A percentile compares a stretch with the other conserved stretches of the same genome.
Evolutionary conservation across 2,888 invertebrate species (phyloP).

Genomic region (Tenthredo mesomela): DNA sequence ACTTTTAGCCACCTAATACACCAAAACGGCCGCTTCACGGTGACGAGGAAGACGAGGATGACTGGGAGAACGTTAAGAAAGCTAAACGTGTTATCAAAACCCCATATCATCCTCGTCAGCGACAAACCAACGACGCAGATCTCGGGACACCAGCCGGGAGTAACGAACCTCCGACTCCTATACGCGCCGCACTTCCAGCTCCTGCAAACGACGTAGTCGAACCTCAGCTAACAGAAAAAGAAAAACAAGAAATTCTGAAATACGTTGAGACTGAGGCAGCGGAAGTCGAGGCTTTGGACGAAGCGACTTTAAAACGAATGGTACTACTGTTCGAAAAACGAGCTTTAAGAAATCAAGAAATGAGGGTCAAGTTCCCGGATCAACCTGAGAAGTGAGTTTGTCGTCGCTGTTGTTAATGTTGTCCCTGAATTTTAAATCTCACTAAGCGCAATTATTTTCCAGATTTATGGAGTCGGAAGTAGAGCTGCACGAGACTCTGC

Average conservation of each 20-base stretch:
- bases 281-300: slow-evolving; percentile 93
- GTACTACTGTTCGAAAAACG: slow-evolving; percentile 96
- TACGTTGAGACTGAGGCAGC: slow-evolving; percentile 91
- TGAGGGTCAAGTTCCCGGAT: slow-evolving; percentile 99
- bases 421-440: neutral
- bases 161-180: slow-evolving; percentile 69
- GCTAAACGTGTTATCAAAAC: slow-evolving; percentile 78
- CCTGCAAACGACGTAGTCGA: slow-evolving; percentile 81
- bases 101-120: slow-evolving; percentile 77
- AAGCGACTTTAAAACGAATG: slow-evolving; percentile 91
- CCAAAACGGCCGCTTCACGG: slow-evolving; percentile 86
- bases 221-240: slow-evolving; percentile 84
- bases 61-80: slow-evolving; percentile 82
- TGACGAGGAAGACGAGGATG: slow-evolving; percentile 84
- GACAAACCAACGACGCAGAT: slow-evolving; percentile 70
- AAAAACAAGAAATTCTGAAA: slow-evolving; percentile 89
- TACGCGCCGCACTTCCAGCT: slow-evolving; percentile 75
- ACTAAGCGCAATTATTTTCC: slow-evolving; percentile 20
- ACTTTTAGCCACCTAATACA: slow-evolving; percentile 88
- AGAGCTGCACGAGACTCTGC: slow-evolving; percentile 91
- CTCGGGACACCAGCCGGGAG: slow-evolving; percentile 57
- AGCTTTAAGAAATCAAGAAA: slow-evolving; percentile 96
- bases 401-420: neutral
- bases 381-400: slow-evolving; percentile 90
- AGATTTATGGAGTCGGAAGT: slow-evolving; percentile 98